Evolutionary conservation across 2,113 vertebrate species (phyloP), one percentile per base, ranked within the genome.

Genomic region (Ictalurus furcatus): DNA sequence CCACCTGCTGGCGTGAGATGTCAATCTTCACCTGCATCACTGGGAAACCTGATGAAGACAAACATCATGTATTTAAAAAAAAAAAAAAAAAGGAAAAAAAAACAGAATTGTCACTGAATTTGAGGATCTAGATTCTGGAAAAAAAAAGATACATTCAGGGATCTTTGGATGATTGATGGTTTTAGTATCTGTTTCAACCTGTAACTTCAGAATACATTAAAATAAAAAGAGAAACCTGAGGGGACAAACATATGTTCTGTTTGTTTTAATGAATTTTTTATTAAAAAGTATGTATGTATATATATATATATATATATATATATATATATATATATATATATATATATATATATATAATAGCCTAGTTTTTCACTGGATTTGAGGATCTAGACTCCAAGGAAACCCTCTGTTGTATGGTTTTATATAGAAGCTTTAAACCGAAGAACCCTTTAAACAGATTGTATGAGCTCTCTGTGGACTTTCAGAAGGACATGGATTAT

Each of bases 1-100:
- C 98, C 93, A 99, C 98, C 94, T 99, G 98, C 95, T 99, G 98
- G 90, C 98, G 95, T 2, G 98, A 98, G 83, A 99, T 97, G 17
- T 99, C 98, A 11, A 99, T 99, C 82, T 94, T 97, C 91, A 99
- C 98, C 93, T 99, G 97, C 97, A 99, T 98, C 92, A 98, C 92
- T 0, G 97, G 97, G 93, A 99, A 95, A 56, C 97, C 98, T 99
- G 95, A 86, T 17, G 89, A 44, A 74, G 84, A 90, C 54, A 93
- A 28, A 85, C 48, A 90, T 76, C 48, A 90, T 76, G 16, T n/a
- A 81, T 48, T 48, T 82, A 34, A 37, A 63, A 37, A 59, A 21
- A 83, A 6, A 11, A 2, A 3, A 74, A 73, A 34, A 34, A 34
- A 34, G n/a, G n/a, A 34, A 34, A 34, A 34, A 34, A 28, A 16